phyloP scores from a whole-genome alignment of 2,797 vertebrate genomes.

The Tauraco hartlaubi region DNA sequence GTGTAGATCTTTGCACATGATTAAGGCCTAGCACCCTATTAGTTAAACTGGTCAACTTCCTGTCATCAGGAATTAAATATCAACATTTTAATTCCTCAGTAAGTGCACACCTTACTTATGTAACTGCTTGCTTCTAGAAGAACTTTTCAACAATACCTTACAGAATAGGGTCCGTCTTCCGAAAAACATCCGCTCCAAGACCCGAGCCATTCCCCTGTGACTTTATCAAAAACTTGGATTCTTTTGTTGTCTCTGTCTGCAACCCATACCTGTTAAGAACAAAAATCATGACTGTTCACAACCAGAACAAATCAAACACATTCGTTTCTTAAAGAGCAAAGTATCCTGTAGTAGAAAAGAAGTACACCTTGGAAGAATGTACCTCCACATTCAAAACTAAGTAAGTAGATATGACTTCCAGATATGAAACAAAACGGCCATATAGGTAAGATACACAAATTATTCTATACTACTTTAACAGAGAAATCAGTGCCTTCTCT shows the following conservation, averaged over 20 bases:
- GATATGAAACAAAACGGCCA: neutral
- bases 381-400: neutral
- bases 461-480: neutral
- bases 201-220: constrained; percentile 93
- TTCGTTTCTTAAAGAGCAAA: neutral
- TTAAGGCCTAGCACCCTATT: neutral
- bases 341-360: neutral
- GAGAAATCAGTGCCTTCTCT: neutral
- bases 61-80: neutral
- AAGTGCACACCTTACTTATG: neutral
- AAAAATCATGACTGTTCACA: neutral
- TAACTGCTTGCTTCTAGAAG: neutral
- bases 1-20: neutral
- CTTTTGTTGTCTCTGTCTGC: constrained; percentile 94
- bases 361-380: neutral
- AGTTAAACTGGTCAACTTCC: neutral
- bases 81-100: neutral
- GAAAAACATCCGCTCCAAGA: constrained; percentile 91
- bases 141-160: constrained; percentile 79
- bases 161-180: constrained; percentile 92
- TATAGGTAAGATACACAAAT: neutral
- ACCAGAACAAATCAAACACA: neutral
- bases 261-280: constrained; percentile 89
- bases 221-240: constrained; percentile 93
- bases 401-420: neutral